Percentiles rank a stretch among this genome's conserved stretches.
These are phyloP conservation scores for Agrotis clavis DNA, from an alignment of 2,888 invertebrate species.

Conservation along the genomic window DNA sequence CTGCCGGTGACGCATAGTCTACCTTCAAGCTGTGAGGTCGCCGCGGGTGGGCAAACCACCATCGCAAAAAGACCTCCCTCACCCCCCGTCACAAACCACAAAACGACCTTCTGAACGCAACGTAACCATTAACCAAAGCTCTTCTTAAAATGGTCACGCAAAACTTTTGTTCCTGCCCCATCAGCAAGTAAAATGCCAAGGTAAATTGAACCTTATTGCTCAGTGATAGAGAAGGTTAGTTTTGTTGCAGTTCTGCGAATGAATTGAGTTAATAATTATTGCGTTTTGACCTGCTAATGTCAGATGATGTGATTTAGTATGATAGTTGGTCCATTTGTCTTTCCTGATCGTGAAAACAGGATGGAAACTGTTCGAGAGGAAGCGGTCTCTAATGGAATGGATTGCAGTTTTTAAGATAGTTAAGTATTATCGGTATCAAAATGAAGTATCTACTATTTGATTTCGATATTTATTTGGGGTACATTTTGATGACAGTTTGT, in stretches of 20 bases:
- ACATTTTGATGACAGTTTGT: too few relatives aligned
- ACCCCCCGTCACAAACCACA: constrained; percentile 46
- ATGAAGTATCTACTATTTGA: neutral
- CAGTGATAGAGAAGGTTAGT: constrained; percentile 42
- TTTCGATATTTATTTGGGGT: neutral
- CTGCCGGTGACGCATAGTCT: constrained; percentile 80
- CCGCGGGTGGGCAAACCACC: constrained; percentile 82
- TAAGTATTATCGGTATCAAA: neutral
- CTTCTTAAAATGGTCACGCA: constrained; percentile 67
- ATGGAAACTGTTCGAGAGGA: constrained; percentile 45
- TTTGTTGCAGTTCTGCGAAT: constrained; percentile 69
- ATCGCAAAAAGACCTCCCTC: constrained; percentile 65
- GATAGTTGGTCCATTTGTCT: constrained; percentile 57
- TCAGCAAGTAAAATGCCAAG: constrained; percentile 54
- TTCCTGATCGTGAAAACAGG: constrained; percentile 51
- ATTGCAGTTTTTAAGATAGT: constrained; percentile 27
- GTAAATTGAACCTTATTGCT: constrained; percentile 61
- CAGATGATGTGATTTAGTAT: constrained; percentile 67
- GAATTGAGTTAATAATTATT: constrained; percentile 75
- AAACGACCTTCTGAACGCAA: constrained; percentile 36
- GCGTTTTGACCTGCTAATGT: constrained; percentile 76
- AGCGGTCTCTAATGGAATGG: constrained; percentile 34
- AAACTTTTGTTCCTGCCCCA: constrained; percentile 78
- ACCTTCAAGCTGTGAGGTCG: constrained; percentile 73
- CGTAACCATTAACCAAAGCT: constrained; percentile 66